Base-by-base conservation (phyloP, 2,797 vertebrate genomes). In the Leucoraja ocellata region DNA sequence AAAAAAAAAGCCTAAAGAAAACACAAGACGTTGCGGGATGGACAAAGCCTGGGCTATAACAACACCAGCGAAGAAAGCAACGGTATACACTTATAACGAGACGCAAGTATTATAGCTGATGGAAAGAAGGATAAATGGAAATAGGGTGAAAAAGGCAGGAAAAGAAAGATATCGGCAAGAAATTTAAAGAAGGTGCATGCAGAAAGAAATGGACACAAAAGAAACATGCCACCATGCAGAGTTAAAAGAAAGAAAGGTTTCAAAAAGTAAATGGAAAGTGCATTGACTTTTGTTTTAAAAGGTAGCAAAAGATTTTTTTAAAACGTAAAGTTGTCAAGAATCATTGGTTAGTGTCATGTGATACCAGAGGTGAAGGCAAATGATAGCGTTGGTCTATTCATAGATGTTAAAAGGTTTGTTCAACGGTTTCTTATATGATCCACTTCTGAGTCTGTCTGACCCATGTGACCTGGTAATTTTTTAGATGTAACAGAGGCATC, bases 381-480 rank as follows among this genome's bases (percentile, higher is more conserved):
- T 92, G 90, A 39, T 92, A 39, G 23, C 73, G n/a, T 76, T n/a
- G 71, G 90, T 76, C 71, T 58, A 92, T 92, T 73, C 90, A 46
- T 54, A 92, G 71, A 92, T 74, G 90, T 73, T 92, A 92, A 92
- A 92, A 92, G 54, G 46, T 92, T 71, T 74, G 71, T 92, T 92
- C 90, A 73, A 94, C 94, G 94, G 95, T 94, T 74, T 94, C 94
- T 94, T 94, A 95, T 95, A 95, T 95, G 94, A 95, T 95, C 94
- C 95, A 95, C 94, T 96, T 96, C 96, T 95, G 95, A 95, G 96
- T 95, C 95, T 95, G 97, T 95, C 95, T 96, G 97, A 97, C 97
- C 97, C 94, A 94, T 83, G 94, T 96, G 97, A 97, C 97, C 96
- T 96, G 96, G 96, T 95, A 97, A 96, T 95, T 95, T 96, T 96